Evolutionary conservation across 2,113 vertebrate species (phyloP), one percentile per base, ranked within the genome.

Genomic region (Rhinolophus ferrumequinum): DNA sequence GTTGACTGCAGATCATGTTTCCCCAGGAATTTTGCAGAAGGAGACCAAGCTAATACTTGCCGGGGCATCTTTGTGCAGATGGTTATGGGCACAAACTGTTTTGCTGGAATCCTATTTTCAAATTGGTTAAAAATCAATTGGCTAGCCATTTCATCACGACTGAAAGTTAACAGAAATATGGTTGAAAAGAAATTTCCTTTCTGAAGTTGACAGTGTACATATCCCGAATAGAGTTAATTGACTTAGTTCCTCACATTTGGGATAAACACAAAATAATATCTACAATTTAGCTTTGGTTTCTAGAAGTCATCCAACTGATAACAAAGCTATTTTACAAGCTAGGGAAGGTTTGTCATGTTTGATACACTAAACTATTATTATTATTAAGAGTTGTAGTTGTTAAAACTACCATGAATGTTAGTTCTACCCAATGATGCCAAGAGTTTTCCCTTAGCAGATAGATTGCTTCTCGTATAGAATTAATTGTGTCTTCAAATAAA

Each of bases 71-170:
- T 95, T 88, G 58, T 54, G 35, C 91, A 97, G 88, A 83, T 96
- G 62, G 92, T 92, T 90, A 41, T 72, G 58, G 90, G 56, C 58
- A 87, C 70, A 84, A 88, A 96, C 70, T 81, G 28, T 93, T 95
- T 98, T 83, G 3, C 88, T 95, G 69, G 66, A 96, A 95, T 96
- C 54, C 41, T 47, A 56, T 83, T 94, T 95, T 92, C 76, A 95
- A 96, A 93, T 72, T 88, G 44, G 87, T 94, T 90, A 56, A 92
- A 96, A 97, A 96, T 97, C 93, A 93, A 62, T 96, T 96, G 35
- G 47, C 90, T 95, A 90, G 90, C 79, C n/a, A 81, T 76, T 83
- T 93, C 75, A 73, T 86, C 75, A 95, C 50, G 44, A 76, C n/a
- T 19, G 33, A 93, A 97, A 97, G 44, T 91, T 93, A 94, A 54